These are phyloP conservation scores for Ichneumon xanthorius DNA, from an alignment of 2,888 invertebrate genomes.

Conservation along the genomic window DNA sequence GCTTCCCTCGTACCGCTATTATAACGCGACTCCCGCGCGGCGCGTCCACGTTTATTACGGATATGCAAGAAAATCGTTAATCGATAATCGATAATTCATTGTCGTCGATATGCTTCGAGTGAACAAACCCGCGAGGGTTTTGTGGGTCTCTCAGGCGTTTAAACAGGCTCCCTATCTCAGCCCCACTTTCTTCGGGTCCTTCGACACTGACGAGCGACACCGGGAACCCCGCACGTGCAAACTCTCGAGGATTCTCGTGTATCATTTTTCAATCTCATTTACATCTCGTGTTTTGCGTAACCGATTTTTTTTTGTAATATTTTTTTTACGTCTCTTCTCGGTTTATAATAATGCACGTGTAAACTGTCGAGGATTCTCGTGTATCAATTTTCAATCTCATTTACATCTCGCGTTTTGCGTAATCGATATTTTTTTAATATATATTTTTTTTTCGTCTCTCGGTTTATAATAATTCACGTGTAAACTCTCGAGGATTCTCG, in stretches of 20 bases:
- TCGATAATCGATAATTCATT: slow-evolving; percentile 69
- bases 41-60: neutral
- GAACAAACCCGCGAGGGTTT: slow-evolving; percentile 17
- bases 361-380: too few relatives aligned
- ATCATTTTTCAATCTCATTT: neutral
- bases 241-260: slow-evolving; percentile 32
- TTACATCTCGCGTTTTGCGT: too few relatives aligned
- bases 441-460: neutral
- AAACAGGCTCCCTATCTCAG: neutral
- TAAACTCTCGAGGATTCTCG: too few relatives aligned
- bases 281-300: neutral
- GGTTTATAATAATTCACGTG: too few relatives aligned
- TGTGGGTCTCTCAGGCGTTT: slow-evolving; percentile 17
- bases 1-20: neutral
- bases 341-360: too few relatives aligned
- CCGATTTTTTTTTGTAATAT: neutral
- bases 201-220: slow-evolving; percentile 6
- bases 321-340: too few relatives aligned
- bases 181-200: neutral
- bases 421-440: too few relatives aligned
- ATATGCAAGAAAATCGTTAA: slow-evolving; percentile 65
- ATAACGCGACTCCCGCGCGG: neutral
- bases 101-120: slow-evolving; percentile 69
- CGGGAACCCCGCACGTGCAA: neutral
- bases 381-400: too few relatives aligned